phyloP scores from a whole-genome alignment of 2,888 invertebrate genomes.

The Nipponacmea schrenckii region DNA sequence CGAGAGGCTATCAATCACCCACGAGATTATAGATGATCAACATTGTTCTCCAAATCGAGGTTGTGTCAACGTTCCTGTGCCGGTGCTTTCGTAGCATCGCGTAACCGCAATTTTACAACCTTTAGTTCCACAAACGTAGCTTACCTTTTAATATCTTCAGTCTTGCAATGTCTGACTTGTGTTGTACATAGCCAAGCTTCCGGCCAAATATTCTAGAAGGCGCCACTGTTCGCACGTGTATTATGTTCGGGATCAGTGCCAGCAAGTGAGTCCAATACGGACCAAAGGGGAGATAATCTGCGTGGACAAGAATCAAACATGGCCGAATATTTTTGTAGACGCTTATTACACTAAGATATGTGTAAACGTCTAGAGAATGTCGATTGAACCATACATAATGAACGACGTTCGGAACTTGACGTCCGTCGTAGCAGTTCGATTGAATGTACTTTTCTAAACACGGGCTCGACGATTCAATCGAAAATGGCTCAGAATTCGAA shows the following conservation, averaged over 20 bases:
- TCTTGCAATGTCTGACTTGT: slow-evolving; percentile 49
- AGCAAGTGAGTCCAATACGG: slow-evolving; percentile 46
- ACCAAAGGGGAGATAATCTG: slow-evolving; percentile 42
- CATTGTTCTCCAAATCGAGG: no score
- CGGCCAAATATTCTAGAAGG: slow-evolving; percentile 43
- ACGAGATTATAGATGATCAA: no score
- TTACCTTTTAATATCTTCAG: slow-evolving; percentile 47
- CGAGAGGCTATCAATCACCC: no score
- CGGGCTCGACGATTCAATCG: slow-evolving; percentile 28
- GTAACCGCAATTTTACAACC: background rate
- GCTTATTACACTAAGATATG: slow-evolving; percentile 50
- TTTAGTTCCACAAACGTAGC: background rate
- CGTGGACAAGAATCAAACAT: slow-evolving; percentile 51
- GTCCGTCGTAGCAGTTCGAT: slow-evolving; percentile 25
- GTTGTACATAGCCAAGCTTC: slow-evolving; percentile 42
- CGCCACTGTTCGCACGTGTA: slow-evolving; percentile 40
- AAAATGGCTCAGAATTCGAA: slow-evolving; percentile 10
- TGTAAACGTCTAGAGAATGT: slow-evolving; percentile 38
- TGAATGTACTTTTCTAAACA: slow-evolving; percentile 34
- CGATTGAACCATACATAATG: slow-evolving; percentile 52
- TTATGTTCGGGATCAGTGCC: slow-evolving; percentile 41
- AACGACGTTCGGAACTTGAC: slow-evolving; percentile 44
- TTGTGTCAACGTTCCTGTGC: no score
- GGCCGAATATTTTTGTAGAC: slow-evolving; percentile 43
- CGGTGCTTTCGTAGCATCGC: no score